Percentiles rank a stretch among this genome's conserved stretches.
Evolutionary conservation across 2,113 vertebrate species (phyloP).

Genomic region (Chaetorhynchus papuensis): DNA sequence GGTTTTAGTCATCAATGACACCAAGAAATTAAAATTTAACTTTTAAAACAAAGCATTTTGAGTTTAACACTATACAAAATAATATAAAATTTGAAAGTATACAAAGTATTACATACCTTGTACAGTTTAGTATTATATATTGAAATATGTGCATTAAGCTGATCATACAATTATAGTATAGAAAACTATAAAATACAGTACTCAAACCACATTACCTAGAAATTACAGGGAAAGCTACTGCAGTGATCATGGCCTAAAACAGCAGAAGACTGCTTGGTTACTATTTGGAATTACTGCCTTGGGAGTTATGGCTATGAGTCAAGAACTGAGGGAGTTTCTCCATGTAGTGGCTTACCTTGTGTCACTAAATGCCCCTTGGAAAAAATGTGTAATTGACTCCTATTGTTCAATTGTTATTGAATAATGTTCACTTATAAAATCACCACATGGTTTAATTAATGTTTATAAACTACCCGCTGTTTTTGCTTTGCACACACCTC

Average conservation of each 20-base stretch:
- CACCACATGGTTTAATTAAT: background rate
- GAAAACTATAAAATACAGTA: background rate
- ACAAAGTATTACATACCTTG: background rate
- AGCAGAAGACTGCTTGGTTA: background rate
- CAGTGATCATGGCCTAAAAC: background rate
- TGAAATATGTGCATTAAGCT: background rate
- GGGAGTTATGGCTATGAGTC: background rate
- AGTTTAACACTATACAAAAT: background rate
- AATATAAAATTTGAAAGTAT: too few relatives aligned
- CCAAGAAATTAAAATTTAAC: background rate
- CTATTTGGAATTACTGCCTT: background rate
- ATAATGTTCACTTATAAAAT: background rate
- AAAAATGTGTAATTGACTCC: background rate
- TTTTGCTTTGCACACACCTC: background rate
- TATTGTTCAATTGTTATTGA: background rate
- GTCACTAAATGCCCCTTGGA: background rate
- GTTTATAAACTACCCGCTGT: background rate
- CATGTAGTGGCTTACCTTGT: background rate
- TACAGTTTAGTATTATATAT: background rate
- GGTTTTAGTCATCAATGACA: background rate
- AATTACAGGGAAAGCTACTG: background rate
- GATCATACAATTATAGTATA: background rate
- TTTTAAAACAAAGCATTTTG: background rate
- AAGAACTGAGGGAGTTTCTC: background rate
- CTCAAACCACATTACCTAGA: background rate